Percentiles rank a stretch among this genome's conserved stretches.
These are phyloP conservation scores for Benitochromis conjunctus DNA, from an alignment of 2,113 vertebrate species.

Conservation along the genomic window DNA sequence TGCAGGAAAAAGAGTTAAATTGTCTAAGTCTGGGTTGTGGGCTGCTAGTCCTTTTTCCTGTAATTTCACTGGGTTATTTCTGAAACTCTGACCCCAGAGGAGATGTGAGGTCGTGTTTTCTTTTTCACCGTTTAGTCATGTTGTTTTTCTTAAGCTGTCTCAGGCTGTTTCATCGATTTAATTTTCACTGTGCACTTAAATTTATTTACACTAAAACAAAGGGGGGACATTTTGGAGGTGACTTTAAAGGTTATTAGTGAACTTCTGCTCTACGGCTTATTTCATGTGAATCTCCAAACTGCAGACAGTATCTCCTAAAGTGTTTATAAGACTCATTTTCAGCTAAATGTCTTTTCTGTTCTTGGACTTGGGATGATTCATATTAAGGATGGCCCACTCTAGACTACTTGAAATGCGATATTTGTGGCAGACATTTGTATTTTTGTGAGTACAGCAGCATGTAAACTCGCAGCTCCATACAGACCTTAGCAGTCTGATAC, in stretches of 20 bases:
- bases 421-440: not conserved
- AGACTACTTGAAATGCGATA: not conserved
- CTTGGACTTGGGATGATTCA: not conserved
- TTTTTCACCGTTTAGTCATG: not conserved
- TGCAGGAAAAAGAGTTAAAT: rapidly evolving
- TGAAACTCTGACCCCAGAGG: not conserved
- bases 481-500: not conserved
- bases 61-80: not conserved
- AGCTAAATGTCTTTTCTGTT: not conserved
- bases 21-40: not conserved
- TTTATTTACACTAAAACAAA: not conserved
- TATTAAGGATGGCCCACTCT: not conserved
- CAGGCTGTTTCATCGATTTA: not conserved
- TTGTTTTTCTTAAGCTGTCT: not conserved
- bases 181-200: not conserved
- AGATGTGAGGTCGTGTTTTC: not conserved
- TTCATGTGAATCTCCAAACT: not conserved
- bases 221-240: not conserved
- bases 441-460: not conserved
- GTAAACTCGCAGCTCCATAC: not conserved
- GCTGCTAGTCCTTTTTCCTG: rapidly evolving
- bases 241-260: not conserved
- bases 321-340: not conserved
- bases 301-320: not conserved
- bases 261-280: not conserved